A percentile compares a stretch with the other conserved stretches of the same genome.
Conservation (phyloP, 2,797 vertebrate species). For the Parotocinclus haroldoi region DNA sequence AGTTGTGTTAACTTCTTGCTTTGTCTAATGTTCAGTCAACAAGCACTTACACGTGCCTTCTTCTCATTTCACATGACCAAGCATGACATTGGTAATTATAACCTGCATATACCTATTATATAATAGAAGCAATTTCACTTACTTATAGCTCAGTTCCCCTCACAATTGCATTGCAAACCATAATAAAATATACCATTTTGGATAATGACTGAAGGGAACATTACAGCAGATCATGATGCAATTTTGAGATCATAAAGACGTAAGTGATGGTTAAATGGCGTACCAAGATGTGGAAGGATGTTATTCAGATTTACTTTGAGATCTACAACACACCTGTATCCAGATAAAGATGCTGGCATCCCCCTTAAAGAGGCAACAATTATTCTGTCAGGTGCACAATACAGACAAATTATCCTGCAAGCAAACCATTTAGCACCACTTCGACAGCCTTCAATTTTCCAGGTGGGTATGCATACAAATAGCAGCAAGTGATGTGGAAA, state of each 20-base stretch:
- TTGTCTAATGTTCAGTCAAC: too few relatives aligned
- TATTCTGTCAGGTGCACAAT: slow-evolving; percentile 57
- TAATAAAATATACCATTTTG: not conserved
- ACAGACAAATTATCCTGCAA: slow-evolving; percentile 52
- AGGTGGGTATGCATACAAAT: slow-evolving; percentile 59
- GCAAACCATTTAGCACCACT: slow-evolving; percentile 57
- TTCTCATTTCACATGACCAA: too few relatives aligned
- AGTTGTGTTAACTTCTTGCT: too few relatives aligned
- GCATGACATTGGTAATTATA: not conserved
- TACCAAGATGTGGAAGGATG: slow-evolving; percentile 7
- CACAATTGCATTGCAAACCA: not conserved
- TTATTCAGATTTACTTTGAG: slow-evolving; percentile 13
- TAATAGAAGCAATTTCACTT: not conserved
- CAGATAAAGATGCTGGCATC: slow-evolving; percentile 52
- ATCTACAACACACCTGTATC: slow-evolving; percentile 40
- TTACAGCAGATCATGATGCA: not conserved
- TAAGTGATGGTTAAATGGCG: slow-evolving; percentile 4
- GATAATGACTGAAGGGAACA: slow-evolving; percentile 3
- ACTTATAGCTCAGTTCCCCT: not conserved
- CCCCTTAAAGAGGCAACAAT: slow-evolving; percentile 46
- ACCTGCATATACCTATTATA: not conserved
- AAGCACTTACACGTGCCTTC: too few relatives aligned
- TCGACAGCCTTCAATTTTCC: slow-evolving; percentile 58
- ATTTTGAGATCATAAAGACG: not conserved
- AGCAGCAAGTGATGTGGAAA: slow-evolving; percentile 52